Percentiles rank a stretch among this genome's conserved stretches.
phyloP scores from a whole-genome alignment of 1,140 invertebrate species.

The Spodoptera frugiperda region DNA sequence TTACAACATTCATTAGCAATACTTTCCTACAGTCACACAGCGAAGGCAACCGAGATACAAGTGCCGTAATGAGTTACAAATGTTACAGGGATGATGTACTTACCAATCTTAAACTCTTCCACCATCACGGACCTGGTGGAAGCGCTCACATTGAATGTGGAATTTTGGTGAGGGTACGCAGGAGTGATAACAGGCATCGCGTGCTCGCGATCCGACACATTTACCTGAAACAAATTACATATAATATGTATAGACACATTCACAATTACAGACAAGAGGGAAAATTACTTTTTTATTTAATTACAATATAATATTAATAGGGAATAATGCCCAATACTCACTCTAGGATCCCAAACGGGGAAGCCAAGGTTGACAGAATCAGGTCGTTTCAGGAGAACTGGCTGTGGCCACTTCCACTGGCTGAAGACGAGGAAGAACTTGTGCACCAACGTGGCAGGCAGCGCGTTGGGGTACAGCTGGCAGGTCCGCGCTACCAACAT shows the following conservation, averaged over 20 bases:
- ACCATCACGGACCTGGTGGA: slow-evolving; percentile 97
- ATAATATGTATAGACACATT: neutral
- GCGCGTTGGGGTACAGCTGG: slow-evolving; percentile 99
- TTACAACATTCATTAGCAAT: no score
- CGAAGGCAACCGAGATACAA: no score
- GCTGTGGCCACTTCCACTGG: slow-evolving; percentile 99
- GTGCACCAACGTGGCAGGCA: slow-evolving; percentile 97
- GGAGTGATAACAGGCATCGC: slow-evolving; percentile 99
- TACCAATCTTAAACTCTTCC: slow-evolving; percentile 94
- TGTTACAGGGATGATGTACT: slow-evolving; percentile 15
- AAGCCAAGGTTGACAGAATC: slow-evolving; percentile 95
- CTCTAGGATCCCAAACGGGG: slow-evolving; percentile 97
- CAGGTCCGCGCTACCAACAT: slow-evolving; percentile 99
- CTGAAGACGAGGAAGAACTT: slow-evolving; percentile 99
- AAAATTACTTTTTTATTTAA: no score
- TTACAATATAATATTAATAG: no score
- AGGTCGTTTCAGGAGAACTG: slow-evolving; percentile 97
- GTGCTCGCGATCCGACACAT: slow-evolving; percentile 96
- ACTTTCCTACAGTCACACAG: no score
- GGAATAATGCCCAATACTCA: slow-evolving; percentile 75
- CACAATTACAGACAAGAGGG: no score
- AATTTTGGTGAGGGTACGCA: slow-evolving; percentile 99
- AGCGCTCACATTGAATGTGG: slow-evolving; percentile 98
- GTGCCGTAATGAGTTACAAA: no score
- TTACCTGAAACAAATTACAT: slow-evolving; percentile 86